Evolutionary conservation across 2,888 invertebrate genomes (phyloP).

Genomic region (Choreutis nemorana): DNA sequence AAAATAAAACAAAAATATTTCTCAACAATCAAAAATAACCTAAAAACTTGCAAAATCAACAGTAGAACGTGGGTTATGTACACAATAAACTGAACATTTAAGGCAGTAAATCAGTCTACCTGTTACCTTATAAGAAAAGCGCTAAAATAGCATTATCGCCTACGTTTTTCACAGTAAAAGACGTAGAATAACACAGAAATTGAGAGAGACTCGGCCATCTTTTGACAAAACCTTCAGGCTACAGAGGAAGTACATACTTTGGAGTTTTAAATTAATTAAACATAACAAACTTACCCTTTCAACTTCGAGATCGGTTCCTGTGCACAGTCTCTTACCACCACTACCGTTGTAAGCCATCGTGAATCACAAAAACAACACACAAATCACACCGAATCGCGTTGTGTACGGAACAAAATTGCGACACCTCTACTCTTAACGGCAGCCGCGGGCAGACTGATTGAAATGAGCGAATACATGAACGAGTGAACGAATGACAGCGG

Average conservation of each 20-base stretch:
- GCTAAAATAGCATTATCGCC: no score
- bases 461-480: slow-evolving; percentile 26
- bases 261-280: no score
- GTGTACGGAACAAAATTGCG: neutral
- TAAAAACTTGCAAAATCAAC: slow-evolving; percentile 53
- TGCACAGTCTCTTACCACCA: slow-evolving; percentile 66
- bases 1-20: slow-evolving; percentile 11
- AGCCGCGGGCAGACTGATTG: slow-evolving; percentile 48
- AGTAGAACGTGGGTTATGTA: slow-evolving; percentile 42
- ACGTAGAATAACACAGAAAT: slow-evolving; percentile 43
- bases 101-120: no score
- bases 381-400: slow-evolving; percentile 62
- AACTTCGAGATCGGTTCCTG: slow-evolving; percentile 56
- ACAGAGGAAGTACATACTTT: slow-evolving; percentile 29
- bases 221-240: slow-evolving; percentile 25
- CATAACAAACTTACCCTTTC: slow-evolving; percentile 62
- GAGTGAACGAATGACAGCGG: neutral
- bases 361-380: slow-evolving; percentile 69
- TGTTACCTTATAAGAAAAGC: no score
- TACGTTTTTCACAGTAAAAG: no score
- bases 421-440: slow-evolving; percentile 25
- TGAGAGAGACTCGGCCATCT: slow-evolving; percentile 61
- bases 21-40: slow-evolving; percentile 23
- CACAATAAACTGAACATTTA: slow-evolving; percentile 12
- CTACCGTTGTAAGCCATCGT: slow-evolving; percentile 78